Base-by-base conservation (phyloP, 2,113 vertebrate genomes). In the Orthochromis indermauri region DNA sequence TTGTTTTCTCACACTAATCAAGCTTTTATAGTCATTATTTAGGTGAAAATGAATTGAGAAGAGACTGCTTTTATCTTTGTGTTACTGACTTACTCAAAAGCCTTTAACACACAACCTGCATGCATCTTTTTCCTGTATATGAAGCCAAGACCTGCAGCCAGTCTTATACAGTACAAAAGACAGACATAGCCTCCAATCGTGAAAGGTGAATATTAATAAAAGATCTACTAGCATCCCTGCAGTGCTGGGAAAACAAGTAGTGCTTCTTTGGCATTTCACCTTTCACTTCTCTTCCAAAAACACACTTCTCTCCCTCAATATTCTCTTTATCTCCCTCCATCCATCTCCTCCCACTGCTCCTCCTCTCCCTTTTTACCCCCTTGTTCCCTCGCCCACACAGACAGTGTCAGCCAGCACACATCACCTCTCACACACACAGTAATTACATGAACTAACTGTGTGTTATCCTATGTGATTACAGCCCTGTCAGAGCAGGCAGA, bases 401-500 rank as follows among this genome's bases (percentile, higher is more conserved):
- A 79, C 51, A 3, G 37, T 40, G 81, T 28, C 82, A 63, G 82
- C 76, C 61, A 37, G 83, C 26, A 71, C 86, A 78, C 37, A 11
- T 45, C 53, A 35, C 13, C 49, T 71, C 63, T 31, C 76, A 6
- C 78, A 24, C 55, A 80, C 49, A 26, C 82, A 24, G 54, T 79
- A 91, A 90, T 93, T 86, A 91, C 86, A 88, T 83, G 61, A 57
- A 76, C 31, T 82, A 33, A 76, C 31, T 54, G 71, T 51, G 37
- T 24, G 81, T 78, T 40, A 9, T 82, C 47, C 78, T 87, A 85
- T 81, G 80, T 89, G 87, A 93, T 94, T 93, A 93, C 8, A 89
- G 86, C 6, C 83, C 78, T 88, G 86, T 86, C 83, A 82, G 54
- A 59, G 88, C 35, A 28, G 79, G 9, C 26, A 61, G 59, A 57